These are phyloP conservation scores for Bubalus kerabau DNA, from an alignment of 2,113 vertebrate species.

Conservation along the genomic window DNA sequence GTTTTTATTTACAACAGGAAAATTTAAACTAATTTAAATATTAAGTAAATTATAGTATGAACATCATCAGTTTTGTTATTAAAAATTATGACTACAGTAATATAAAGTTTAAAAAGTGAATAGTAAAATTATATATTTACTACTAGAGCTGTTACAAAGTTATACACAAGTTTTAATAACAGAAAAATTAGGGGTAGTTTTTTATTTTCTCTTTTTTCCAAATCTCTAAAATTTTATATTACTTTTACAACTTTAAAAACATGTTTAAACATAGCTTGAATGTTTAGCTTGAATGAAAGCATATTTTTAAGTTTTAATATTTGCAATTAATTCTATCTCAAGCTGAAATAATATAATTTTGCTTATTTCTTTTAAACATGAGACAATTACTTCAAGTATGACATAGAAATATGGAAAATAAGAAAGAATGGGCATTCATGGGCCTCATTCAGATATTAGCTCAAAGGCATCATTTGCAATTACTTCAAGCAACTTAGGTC, in stretches of 20 bases:
- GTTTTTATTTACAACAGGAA: neutral
- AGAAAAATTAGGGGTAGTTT: neutral
- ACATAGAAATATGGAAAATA: neutral
- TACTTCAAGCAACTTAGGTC: neutral
- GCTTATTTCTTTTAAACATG: neutral
- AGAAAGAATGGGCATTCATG: slow-evolving; percentile 15
- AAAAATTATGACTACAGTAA: neutral
- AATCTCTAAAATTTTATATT: neutral
- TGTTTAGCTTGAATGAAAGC: neutral
- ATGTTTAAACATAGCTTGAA: neutral
- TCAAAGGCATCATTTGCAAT: neutral
- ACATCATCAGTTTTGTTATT: neutral
- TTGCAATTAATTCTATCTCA: slow-evolving; percentile 10
- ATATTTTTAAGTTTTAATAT: neutral
- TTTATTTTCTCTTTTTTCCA: neutral
- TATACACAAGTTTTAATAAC: neutral
- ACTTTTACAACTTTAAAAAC: neutral
- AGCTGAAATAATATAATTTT: neutral
- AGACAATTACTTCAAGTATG: neutral
- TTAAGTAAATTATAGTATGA: neutral
- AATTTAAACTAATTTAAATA: neutral
- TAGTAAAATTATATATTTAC: neutral
- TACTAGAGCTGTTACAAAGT: neutral
- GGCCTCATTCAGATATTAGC: slow-evolving; percentile 14
- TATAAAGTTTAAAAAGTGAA: neutral